Conservation (phyloP, 2,797 vertebrate species). For the Onychomys torridus region DNA sequence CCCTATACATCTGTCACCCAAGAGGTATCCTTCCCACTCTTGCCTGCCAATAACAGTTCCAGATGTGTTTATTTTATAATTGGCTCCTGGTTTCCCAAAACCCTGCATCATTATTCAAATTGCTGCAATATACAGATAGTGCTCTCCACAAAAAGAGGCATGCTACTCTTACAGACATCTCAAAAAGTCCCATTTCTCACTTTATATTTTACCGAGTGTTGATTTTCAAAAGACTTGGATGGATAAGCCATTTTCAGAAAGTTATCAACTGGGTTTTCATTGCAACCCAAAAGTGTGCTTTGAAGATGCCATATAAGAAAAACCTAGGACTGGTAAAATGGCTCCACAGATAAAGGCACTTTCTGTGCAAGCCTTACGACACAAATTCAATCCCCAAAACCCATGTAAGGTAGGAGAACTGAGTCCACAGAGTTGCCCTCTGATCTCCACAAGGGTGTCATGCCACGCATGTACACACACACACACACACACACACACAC, state of each 20-base stretch:
- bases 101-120: conserved; percentile 56
- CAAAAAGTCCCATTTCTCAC: conserved; percentile 45
- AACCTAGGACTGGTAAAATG: neutral
- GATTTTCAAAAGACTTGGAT: conserved; percentile 61
- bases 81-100: conserved; percentile 60
- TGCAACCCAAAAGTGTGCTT: conserved; percentile 51
- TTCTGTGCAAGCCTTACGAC: neutral
- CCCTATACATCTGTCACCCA: conserved; percentile 24
- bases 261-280: conserved; percentile 29
- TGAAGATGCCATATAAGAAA: conserved; percentile 24
- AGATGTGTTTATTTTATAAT: conserved; percentile 66
- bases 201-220: conserved; percentile 48
- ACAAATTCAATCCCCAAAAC: neutral
- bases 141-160: conserved; percentile 49
- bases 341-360: neutral
- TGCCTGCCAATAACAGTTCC: conserved; percentile 38
- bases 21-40: neutral
- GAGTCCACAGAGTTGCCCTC: neutral
- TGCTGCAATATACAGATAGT: conserved; percentile 28
- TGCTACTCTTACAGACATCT: conserved; percentile 35
- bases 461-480: too few relatives aligned
- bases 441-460: neutral
- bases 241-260: conserved; percentile 47
- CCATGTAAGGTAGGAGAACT: neutral
- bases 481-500: too few relatives aligned